These are phyloP conservation scores for Melipona beecheii DNA, from an alignment of 2,888 invertebrate species.

Conservation along the genomic window DNA sequence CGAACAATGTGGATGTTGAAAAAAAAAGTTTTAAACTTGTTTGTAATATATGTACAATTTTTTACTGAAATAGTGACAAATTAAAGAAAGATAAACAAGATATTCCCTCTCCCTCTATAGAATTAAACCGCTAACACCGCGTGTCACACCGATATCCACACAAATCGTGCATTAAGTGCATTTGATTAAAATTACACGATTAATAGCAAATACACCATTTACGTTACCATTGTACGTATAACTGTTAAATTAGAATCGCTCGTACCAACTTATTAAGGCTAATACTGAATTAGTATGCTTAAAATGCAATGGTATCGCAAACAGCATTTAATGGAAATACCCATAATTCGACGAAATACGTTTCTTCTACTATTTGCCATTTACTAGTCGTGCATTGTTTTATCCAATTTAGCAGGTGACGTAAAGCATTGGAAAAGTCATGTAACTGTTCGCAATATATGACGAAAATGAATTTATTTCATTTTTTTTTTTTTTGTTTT, in stretches of 20 bases:
- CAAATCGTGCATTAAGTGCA: constrained; percentile 8
- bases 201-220: constrained; percentile 26
- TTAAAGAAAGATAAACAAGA: constrained; percentile 24
- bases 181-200: constrained; percentile 14
- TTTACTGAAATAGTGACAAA: constrained; percentile 33
- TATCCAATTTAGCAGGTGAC: constrained; percentile 11
- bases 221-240: neutral
- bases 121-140: neutral
- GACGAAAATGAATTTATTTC: constrained; percentile 75
- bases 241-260: constrained; percentile 17
- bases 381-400: constrained; percentile 18
- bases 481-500: constrained; percentile 58
- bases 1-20: constrained; percentile 25
- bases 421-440: constrained; percentile 2
- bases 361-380: constrained; percentile 34
- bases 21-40: constrained; percentile 30
- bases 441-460: constrained; percentile 26
- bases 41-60: constrained; percentile 41
- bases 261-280: constrained; percentile 33
- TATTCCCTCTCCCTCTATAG: neutral
- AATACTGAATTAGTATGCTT: constrained; percentile 26
- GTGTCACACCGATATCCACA: neutral
- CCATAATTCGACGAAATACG: constrained; percentile 29
- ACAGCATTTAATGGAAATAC: constrained; percentile 28
- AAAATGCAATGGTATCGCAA: constrained; percentile 27